Evolutionary conservation across 37 sponge, comb jelly and placozoan genomes (phyloP).

Genomic region (Eunapius fragilis): DNA sequence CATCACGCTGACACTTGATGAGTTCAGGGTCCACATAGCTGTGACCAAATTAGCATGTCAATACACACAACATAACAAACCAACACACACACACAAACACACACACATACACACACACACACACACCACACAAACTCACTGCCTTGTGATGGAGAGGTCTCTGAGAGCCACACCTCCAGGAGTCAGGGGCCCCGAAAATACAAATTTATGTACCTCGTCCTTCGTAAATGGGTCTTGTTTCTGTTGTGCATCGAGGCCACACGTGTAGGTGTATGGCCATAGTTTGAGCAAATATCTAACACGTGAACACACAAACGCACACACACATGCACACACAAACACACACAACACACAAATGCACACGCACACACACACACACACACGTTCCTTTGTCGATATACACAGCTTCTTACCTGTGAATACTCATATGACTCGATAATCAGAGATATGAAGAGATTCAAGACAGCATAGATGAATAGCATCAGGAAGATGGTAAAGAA

Average conservation of each 20-base stretch:
- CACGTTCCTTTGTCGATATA: not conserved
- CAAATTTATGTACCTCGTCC: constrained; percentile 55
- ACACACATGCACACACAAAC: no score
- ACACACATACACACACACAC: not conserved
- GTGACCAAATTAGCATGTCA: not conserved
- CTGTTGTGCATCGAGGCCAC: no score
- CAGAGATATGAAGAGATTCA: constrained; percentile 61
- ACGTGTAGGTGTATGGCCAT: not conserved
- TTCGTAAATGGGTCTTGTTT: constrained; percentile 6
- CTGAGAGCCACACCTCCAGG: constrained; percentile 49
- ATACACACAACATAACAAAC: not conserved
- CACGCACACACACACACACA: not conserved
- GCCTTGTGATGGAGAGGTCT: constrained; percentile 24
- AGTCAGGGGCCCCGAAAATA: constrained; percentile 51
- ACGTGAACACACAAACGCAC: no score
- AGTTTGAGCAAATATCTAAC: no score
- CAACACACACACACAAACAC: constrained; percentile 3
- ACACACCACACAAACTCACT: constrained; percentile 25
- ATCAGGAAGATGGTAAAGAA: constrained; percentile 48
- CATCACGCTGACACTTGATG: not conserved
- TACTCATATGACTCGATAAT: constrained; percentile 48
- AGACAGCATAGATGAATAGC: constrained; percentile 57
- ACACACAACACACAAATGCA: not conserved
- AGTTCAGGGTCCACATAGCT: not conserved
- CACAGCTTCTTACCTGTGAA: constrained; percentile 45